Base-by-base conservation (phyloP, 2,888 invertebrate species). In the Thymelicus acteon region DNA sequence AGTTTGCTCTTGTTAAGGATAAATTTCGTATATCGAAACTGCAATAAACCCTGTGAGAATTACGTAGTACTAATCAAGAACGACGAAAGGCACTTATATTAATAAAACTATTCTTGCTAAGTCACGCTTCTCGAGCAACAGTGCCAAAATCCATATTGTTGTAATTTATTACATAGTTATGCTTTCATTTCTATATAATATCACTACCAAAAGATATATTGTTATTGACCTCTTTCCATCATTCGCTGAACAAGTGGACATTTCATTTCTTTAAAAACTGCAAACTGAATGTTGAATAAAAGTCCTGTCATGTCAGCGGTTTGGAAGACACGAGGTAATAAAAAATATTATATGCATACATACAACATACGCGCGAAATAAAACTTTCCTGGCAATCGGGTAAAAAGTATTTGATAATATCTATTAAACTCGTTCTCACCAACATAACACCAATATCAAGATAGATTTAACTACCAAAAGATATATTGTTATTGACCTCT, bases 81-180 rank as follows among this genome's bases (percentile, higher is more conserved):
- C 49, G 15, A 52, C 15, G 8, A 19, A 15, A 52, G 19, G 15
- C 49, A 52, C 49, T 52, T 52, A 52, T 52, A 52, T 52, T 52
- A 52, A 52, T 52, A 19, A 52, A 15, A 52, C 49, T 52, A 19
- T 52, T 19, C 49, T 52, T 52, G 49, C 15, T 52, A 19, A 52
- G 49, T 52, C 49, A 52, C 49, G 49, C 49, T 52, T 19, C n/a
- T 6, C 8, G 19, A 19, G 49, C 49, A 49, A 2, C 49, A 49
- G n/a, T 49, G 49, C 49, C 57, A 57, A 31, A 57, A 57, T 31
- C 57, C 57, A 31, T 31, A 57, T 31, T 31, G 31, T 57, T 57
- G 31, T 31, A 57, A 31, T 24, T 31, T 31, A 31, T 57, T 24
- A 13, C 57, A 12, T 31, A 13, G 57, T 52, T 15, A 52, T 52